Base-by-base conservation (phyloP, 2,888 invertebrate genomes). In the Limenitis arthemis region DNA sequence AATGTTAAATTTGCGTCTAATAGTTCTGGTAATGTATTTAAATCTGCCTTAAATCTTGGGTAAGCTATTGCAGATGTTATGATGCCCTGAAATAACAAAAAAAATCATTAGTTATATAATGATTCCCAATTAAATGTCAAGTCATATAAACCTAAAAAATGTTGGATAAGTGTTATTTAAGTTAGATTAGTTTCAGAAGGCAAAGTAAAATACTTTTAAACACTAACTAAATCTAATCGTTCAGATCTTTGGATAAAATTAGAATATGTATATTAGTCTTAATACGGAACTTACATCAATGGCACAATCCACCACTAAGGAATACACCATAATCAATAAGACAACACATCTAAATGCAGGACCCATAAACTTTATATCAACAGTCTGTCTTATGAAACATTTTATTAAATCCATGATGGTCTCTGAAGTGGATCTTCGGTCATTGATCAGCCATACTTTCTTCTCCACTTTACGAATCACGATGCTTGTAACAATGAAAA, bases 381-480 rank as follows among this genome's bases (percentile, higher is more conserved):
- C 73, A 0, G 86, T 82, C 64, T 86, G 86, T 51, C 81, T 70
- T 40, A 86, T 68, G 36, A 84, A 80, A 58, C 83, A 84, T 62
- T 81, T 85, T 5, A 82, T 56, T 34, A 85, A 61, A 51, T 82
- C 78, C 44, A 84, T 54, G 5, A 75, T 56, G 28, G 71, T 72
- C 8, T 68, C 68, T 11, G 74, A 72, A 12, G 62, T 58, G 1
- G 66, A 65, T 53, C 68, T 70, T 6, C 59, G 67, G 9, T 76
- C 68, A 1, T 68, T 48, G 2, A 73, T 60, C n/a, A 68, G 62
- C 57, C 66, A 67, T 5, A 80, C 56, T 29, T 64, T 65, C 28
- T 53, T 74, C 65, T 86, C 86, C 2, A 73, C 54, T 59, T 69
- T 73, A 20, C 71, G 67, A 5, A 77, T 70, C 6, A 68, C 11